phyloP scores from a whole-genome alignment of 1,140 invertebrate species.

The Pogonomyrmex californicus region DNA sequence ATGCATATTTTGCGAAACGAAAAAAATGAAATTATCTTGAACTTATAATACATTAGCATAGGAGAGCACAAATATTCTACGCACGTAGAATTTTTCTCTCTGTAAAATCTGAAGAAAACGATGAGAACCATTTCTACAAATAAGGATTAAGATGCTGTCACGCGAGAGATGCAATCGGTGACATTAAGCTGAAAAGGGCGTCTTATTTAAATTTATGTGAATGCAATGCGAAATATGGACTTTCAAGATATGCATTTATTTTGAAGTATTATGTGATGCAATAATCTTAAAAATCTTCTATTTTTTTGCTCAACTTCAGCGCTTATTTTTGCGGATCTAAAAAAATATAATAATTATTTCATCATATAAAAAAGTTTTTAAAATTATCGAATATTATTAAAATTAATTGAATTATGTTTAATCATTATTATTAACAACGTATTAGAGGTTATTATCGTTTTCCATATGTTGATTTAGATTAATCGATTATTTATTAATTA shows the following conservation, averaged over 20 bases:
- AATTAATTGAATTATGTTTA: not conserved
- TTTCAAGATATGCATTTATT: not conserved
- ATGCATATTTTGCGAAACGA: not conserved
- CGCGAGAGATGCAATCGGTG: slow-evolving; percentile 9
- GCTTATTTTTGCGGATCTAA: not conserved
- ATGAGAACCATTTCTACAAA: slow-evolving; percentile 17
- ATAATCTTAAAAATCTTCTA: not conserved
- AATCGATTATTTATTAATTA: slow-evolving; percentile 47
- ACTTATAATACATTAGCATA: not conserved
- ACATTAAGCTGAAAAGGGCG: slow-evolving; percentile 34
- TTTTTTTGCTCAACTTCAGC: not conserved
- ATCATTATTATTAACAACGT: slow-evolving; percentile 12
- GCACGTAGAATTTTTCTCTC: slow-evolving; percentile 22
- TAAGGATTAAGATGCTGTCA: not conserved
- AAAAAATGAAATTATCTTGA: slow-evolving; percentile 42
- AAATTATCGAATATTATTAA: not conserved
- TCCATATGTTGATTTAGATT: not conserved
- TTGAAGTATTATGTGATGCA: not conserved
- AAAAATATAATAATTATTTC: slow-evolving; percentile 9
- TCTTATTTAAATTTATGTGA: slow-evolving; percentile 64
- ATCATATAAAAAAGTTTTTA: not conserved
- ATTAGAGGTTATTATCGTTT: not conserved
- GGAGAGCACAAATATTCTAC: not conserved
- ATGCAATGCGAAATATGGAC: not conserved
- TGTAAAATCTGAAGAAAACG: slow-evolving; percentile 12